Conservation (phyloP, 1,140 invertebrate genomes). For the Musca domestica region DNA sequence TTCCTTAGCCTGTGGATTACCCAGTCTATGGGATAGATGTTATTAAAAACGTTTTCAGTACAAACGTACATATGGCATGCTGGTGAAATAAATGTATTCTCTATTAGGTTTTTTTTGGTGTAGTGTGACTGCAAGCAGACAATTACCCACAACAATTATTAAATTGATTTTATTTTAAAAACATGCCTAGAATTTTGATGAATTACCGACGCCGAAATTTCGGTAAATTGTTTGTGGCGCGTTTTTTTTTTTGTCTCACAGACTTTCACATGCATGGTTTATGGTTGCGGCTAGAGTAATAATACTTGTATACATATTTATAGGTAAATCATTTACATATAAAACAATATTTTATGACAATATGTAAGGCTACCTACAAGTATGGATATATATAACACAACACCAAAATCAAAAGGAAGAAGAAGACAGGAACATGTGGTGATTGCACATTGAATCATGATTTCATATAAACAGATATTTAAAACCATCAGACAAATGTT, state of each 20-base stretch:
- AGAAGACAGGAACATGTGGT: too few relatives aligned
- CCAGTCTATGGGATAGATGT: too few relatives aligned
- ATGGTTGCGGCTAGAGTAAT: neutral
- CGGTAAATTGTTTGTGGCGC: constrained; percentile 8
- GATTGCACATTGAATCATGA: too few relatives aligned
- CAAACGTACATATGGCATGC: too few relatives aligned
- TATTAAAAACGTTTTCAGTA: too few relatives aligned
- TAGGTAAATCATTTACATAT: neutral
- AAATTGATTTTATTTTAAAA: constrained; percentile 2
- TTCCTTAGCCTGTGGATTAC: too few relatives aligned
- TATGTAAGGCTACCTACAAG: neutral
- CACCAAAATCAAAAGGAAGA: too few relatives aligned
- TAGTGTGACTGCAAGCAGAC: too few relatives aligned
- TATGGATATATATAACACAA: neutral
- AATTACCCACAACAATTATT: too few relatives aligned
- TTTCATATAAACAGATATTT: too few relatives aligned
- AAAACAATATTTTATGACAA: constrained; percentile 11
- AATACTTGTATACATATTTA: neutral
- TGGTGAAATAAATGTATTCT: too few relatives aligned
- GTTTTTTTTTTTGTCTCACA: neutral
- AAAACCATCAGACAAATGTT: neutral
- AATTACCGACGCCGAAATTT: constrained; percentile 12
- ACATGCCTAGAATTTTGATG: constrained; percentile 9
- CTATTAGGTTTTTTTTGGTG: neutral
- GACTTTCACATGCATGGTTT: neutral